A percentile compares a stretch with the other conserved stretches of the same genome.
phyloP scores from a whole-genome alignment of 2,113 vertebrate species.

The Elanus axillaris region DNA sequence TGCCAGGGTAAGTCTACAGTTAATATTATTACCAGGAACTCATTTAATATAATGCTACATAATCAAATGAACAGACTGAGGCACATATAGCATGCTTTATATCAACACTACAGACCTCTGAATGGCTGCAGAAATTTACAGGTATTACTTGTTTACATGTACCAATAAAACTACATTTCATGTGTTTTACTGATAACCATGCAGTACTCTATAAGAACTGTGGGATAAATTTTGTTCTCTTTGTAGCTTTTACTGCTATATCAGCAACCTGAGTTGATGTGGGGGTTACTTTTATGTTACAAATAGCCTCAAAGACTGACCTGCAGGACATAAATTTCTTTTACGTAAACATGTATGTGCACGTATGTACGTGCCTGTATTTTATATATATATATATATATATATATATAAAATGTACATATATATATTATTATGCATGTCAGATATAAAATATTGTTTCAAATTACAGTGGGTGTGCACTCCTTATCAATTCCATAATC shows the following conservation, averaged over 20 bases:
- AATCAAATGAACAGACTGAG: slow-evolving; percentile 37
- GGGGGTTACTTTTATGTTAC: background rate
- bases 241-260: background rate
- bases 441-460: background rate
- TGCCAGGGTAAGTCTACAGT: slow-evolving; percentile 84
- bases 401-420: too few relatives aligned
- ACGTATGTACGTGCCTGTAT: background rate
- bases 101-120: background rate
- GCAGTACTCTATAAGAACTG: background rate
- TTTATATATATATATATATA: too few relatives aligned
- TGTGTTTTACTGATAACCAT: background rate
- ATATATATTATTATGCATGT: background rate
- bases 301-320: background rate
- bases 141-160: background rate
- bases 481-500: background rate
- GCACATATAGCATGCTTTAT: slow-evolving; percentile 11
- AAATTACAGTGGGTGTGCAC: background rate
- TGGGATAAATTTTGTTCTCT: background rate
- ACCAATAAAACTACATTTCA: background rate
- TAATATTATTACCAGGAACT: slow-evolving; percentile 51
- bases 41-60: slow-evolving; percentile 46
- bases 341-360: background rate
- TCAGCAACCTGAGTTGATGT: background rate
- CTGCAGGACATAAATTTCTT: background rate
- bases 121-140: background rate